Percentiles rank a stretch among this genome's conserved stretches.
phyloP scores from a whole-genome alignment of 1,140 invertebrate species.

The Zaprionus inermis region DNA sequence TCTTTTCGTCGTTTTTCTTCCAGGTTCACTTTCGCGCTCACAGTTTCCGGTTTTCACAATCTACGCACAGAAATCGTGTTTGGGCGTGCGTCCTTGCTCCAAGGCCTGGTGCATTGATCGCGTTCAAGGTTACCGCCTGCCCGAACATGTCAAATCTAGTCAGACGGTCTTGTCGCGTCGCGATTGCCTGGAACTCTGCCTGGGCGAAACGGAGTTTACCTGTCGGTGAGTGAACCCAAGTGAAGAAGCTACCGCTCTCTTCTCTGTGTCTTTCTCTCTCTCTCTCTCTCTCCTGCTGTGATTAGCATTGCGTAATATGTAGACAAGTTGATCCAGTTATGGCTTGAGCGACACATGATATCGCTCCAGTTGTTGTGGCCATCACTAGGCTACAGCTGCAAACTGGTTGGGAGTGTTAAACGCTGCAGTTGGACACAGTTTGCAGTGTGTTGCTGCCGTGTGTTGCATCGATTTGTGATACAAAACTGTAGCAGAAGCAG shows the following conservation, averaged over 20 bases:
- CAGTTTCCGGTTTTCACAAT: conserved; percentile 98
- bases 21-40: conserved; percentile 94
- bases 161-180: conserved; percentile 90
- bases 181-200: conserved; percentile 94
- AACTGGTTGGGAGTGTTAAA: conserved; percentile 22
- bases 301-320: conserved; percentile 30
- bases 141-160: conserved; percentile 89
- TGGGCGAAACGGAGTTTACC: conserved; percentile 94
- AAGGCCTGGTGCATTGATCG: conserved; percentile 96
- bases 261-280: neutral
- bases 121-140: conserved; percentile 92
- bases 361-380: neutral
- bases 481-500: neutral
- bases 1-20: conserved; percentile 78
- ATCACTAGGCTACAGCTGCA: conserved; percentile 1
- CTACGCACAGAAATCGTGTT: conserved; percentile 96
- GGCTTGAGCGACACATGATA: conserved; percentile 18
- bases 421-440: conserved; percentile 10
- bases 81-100: conserved; percentile 93
- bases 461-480: conserved; percentile 19
- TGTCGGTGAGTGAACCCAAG: conserved; percentile 90
- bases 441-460: neutral
- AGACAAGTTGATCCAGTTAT: conserved; percentile 53
- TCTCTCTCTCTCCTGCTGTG: neutral
- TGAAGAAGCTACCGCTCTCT: neutral